Percentiles rank a stretch among this genome's conserved stretches.
Evolutionary conservation across 2,113 vertebrate species (phyloP).

Genomic region (Anarhynchus alexandrinus): DNA sequence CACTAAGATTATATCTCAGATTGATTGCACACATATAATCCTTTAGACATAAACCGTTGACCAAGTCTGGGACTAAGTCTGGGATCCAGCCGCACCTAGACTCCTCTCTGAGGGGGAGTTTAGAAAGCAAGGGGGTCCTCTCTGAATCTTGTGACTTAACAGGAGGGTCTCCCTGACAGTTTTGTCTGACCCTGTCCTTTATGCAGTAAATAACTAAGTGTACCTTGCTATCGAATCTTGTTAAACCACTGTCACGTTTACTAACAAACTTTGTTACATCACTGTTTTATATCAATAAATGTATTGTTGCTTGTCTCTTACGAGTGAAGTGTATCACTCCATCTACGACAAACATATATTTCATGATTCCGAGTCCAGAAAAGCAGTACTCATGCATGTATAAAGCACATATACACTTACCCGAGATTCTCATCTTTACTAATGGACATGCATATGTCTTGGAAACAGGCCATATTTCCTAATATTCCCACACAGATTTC

Average conservation of each 20-base stretch:
- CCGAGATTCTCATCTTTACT: slow-evolving; percentile 87
- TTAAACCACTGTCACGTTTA: not conserved
- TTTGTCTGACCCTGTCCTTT: not conserved
- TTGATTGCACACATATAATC: no score
- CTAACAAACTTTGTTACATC: not conserved
- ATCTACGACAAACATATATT: not conserved
- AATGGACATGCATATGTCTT: slow-evolving; percentile 85
- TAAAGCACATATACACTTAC: slow-evolving; percentile 71
- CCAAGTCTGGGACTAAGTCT: no score
- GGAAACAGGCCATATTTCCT: slow-evolving; percentile 96
- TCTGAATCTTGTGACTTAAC: not conserved
- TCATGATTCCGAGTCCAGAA: not conserved
- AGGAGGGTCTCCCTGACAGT: not conserved
- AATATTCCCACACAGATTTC: slow-evolving; percentile 98
- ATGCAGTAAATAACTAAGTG: not conserved
- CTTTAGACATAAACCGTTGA: no score
- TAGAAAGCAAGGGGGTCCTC: not conserved
- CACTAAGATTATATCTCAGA: no score
- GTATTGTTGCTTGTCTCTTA: not conserved
- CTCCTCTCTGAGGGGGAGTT: no score
- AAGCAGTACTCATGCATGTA: not conserved
- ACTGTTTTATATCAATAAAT: not conserved
- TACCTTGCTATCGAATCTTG: not conserved
- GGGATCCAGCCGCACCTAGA: no score
- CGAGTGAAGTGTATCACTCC: not conserved